These are phyloP conservation scores for Caretta caretta DNA, from an alignment of 2,113 vertebrate species.

Conservation along the genomic window DNA sequence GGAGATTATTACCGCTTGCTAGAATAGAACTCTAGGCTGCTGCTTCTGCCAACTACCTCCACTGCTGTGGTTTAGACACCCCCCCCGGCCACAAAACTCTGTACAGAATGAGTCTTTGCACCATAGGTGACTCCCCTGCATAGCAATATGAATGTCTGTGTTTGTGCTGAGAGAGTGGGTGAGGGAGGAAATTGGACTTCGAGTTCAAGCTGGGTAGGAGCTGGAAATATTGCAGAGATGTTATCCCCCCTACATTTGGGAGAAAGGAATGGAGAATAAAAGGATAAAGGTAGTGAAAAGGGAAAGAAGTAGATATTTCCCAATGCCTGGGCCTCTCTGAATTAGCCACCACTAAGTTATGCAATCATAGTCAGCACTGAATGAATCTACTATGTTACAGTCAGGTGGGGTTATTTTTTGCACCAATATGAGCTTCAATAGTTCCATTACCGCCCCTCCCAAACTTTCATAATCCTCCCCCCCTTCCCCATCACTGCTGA, in stretches of 20 bases:
- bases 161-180: background rate
- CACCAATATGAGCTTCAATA: background rate
- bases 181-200: background rate
- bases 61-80: background rate
- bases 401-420: background rate
- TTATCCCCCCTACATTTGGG: background rate
- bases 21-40: background rate
- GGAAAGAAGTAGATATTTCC: background rate
- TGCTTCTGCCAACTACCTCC: background rate
- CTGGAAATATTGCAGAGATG: background rate
- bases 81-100: background rate
- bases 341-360: background rate
- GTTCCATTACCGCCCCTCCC: background rate
- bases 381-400: background rate
- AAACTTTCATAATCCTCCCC: background rate
- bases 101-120: background rate
- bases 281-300: background rate
- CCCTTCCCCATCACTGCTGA: background rate
- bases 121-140: background rate
- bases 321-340: background rate
- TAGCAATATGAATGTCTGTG: background rate
- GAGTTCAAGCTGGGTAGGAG: background rate
- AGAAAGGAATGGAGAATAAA: conserved; percentile 14
- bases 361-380: background rate
- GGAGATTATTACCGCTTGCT: background rate